phyloP scores from a whole-genome alignment of 1,140 invertebrate species.

The Penaeus vannamei region DNA sequence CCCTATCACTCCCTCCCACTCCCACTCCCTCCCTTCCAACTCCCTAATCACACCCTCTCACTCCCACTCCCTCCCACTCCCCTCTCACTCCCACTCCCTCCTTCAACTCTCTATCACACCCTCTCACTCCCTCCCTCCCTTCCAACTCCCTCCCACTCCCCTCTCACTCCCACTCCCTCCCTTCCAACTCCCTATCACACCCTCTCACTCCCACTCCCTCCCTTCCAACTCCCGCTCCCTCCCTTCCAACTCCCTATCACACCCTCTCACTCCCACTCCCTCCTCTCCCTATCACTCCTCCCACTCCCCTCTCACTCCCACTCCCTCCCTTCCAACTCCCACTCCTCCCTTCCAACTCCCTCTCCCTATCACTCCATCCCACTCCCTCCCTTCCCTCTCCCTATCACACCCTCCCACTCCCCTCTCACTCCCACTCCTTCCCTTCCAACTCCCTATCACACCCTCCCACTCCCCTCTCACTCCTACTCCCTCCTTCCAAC shows the following conservation, averaged over 20 bases:
- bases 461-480: not conserved
- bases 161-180: no score
- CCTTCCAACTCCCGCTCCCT: not conserved
- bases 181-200: not conserved
- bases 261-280: not conserved
- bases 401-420: no score
- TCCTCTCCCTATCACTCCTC: not conserved
- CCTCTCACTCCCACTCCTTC: not conserved
- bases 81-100: no score
- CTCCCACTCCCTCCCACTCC: no score
- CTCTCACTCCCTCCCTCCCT: no score
- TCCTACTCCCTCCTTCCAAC: no score
- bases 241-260: not conserved
- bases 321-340: not conserved
- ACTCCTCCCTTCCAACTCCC: not conserved
- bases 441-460: not conserved
- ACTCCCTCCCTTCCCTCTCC: no score
- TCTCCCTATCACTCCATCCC: not conserved
- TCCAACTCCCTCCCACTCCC: no score
- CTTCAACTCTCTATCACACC: no score
- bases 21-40: no score
- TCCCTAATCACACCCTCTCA: no score
- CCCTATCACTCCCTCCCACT: no score
- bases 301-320: not conserved
- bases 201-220: not conserved